A percentile compares a stretch with the other conserved stretches of the same genome.
phyloP scores from a whole-genome alignment of 2,113 vertebrate genomes.

The Lasiurus cinereus region DNA sequence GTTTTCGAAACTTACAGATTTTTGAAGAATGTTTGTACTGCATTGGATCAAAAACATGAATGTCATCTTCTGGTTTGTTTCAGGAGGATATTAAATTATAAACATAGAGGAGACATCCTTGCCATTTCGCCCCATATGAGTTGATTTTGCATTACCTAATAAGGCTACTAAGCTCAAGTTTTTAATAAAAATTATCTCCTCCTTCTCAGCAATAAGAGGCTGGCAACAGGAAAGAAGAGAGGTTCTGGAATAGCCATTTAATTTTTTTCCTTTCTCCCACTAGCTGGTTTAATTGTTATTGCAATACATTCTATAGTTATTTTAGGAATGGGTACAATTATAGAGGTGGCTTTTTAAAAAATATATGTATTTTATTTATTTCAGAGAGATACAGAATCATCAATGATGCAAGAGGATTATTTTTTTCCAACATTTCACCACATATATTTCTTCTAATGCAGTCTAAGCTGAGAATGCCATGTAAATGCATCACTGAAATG shows the following conservation, averaged over 20 bases:
- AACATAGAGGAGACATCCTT: neutral
- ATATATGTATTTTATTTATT: neutral
- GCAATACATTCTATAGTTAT: neutral
- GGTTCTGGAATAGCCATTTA: neutral
- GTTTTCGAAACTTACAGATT: neutral
- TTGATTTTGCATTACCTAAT: conserved; percentile 11
- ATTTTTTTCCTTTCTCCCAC: conserved; percentile 28
- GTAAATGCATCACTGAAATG: too few relatives aligned
- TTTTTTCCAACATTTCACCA: too few relatives aligned
- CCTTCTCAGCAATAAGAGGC: neutral
- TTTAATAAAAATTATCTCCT: conserved; percentile 1
- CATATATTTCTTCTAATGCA: too few relatives aligned
- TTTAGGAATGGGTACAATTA: neutral
- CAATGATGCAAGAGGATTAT: too few relatives aligned
- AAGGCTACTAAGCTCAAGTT: neutral
- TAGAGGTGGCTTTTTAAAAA: neutral
- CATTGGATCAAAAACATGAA: neutral
- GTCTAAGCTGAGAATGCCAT: too few relatives aligned
- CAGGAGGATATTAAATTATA: neutral
- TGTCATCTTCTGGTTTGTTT: neutral
- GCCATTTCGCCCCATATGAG: accelerated
- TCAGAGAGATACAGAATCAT: neutral
- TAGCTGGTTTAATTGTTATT: conserved; percentile 18
- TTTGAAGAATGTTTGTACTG: neutral
- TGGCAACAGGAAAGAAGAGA: conserved; percentile 2